Evolutionary conservation across 2,797 vertebrate genomes (phyloP).

Genomic region (Tachyglossus aculeatus): DNA sequence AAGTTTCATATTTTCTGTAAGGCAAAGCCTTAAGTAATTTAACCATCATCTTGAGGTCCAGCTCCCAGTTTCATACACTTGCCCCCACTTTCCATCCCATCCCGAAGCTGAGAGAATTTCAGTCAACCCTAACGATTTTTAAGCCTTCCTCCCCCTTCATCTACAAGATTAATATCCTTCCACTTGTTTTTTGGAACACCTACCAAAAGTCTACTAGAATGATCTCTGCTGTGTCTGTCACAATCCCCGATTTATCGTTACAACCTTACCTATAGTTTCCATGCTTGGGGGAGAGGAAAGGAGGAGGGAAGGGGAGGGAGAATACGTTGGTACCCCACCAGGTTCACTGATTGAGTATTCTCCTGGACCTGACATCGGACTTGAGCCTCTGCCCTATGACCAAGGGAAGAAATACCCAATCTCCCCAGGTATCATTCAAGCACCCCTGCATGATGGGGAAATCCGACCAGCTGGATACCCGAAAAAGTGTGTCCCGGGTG

Average conservation of each 20-base stretch:
- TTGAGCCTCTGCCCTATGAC: fast-evolving
- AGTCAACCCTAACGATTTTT: not conserved
- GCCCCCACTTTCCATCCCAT: not conserved
- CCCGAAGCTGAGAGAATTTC: constrained; percentile 22
- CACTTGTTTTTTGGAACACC: not conserved
- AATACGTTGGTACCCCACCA: not conserved
- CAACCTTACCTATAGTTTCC: not conserved
- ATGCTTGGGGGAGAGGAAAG: not conserved
- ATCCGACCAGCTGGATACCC: constrained; percentile 44
- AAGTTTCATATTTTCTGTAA: not conserved
- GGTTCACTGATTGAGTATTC: not conserved
- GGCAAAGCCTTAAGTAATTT: not conserved
- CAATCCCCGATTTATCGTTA: not conserved
- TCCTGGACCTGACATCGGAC: fast-evolving
- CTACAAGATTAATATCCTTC: not conserved
- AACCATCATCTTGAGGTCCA: not conserved
- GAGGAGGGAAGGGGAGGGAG: not conserved
- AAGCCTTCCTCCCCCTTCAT: not conserved
- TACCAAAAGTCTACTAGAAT: no score
- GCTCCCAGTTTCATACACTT: not conserved
- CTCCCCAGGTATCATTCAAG: not conserved
- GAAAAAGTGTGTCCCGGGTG: constrained; percentile 61
- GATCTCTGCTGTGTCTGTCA: no score
- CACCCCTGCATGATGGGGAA: constrained; percentile 19
- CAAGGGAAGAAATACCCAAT: not conserved